phyloP scores from a whole-genome alignment of 1,140 invertebrate species.

The Gryon sp. region DNA sequence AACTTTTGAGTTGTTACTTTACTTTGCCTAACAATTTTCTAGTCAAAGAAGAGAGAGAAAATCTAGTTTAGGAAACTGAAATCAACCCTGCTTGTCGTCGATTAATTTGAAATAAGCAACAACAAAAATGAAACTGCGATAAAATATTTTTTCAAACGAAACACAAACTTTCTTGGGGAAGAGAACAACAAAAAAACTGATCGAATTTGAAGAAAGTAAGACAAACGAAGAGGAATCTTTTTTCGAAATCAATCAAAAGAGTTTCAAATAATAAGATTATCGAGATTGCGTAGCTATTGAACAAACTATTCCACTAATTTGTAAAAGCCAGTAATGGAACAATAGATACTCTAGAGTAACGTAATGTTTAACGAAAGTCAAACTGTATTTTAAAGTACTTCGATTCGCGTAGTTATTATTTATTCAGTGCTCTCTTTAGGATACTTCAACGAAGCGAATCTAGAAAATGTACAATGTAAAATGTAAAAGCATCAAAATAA shows the following conservation, averaged over 20 bases:
- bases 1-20: too few relatives aligned
- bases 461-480: background rate
- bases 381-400: conserved; percentile 35
- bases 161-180: conserved; percentile 35
- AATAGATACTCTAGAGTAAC: conserved; percentile 10
- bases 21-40: background rate
- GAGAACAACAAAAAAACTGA: too few relatives aligned
- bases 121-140: conserved; percentile 21
- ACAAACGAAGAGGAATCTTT: too few relatives aligned
- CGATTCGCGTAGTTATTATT: conserved; percentile 1
- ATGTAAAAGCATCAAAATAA: background rate
- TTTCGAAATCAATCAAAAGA: too few relatives aligned
- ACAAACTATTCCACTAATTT: background rate
- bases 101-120: conserved; percentile 54
- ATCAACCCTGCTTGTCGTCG: conserved; percentile 54
- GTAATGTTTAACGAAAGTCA: conserved; percentile 17
- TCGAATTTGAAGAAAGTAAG: too few relatives aligned
- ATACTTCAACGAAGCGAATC: conserved; percentile 11
- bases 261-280: too few relatives aligned
- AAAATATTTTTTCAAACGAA: conserved; percentile 50
- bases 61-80: conserved; percentile 1
- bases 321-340: background rate
- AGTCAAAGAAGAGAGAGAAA: background rate
- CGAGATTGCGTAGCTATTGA: too few relatives aligned
- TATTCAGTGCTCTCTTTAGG: conserved; percentile 10